Base-by-base conservation (phyloP, 2,113 vertebrate genomes). In the Sus scrofa region DNA sequence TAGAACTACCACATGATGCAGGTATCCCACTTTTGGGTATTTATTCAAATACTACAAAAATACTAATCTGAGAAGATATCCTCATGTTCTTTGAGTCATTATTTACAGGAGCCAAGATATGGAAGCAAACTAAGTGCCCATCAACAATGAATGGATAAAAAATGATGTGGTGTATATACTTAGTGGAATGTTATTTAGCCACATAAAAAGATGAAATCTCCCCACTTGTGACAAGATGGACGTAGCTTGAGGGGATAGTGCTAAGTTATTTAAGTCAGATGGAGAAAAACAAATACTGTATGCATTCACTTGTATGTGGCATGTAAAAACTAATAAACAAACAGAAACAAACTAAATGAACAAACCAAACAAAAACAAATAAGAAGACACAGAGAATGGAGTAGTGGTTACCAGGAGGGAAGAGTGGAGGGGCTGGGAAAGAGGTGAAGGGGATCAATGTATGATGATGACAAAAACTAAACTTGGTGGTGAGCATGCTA, bases 381-480 rank as follows among this genome's bases (percentile, higher is more conserved):
- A 34, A 0, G 1, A 13, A 14, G 52, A 24, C 14, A 56, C 30
- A 78, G 19, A 56, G 54, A 24, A n/a, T 0, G 56, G 19, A 7
- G 52, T 0, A 1, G 75, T 4, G 32, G 52, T 78, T 24, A 8
- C 52, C 74, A 13, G 32, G 50, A 19, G 52, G 14, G 30, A 15
- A n/a, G n/a, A n/a, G n/a, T n/a, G n/a, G n/a, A n/a, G n/a, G n/a
- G n/a, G n/a, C n/a, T n/a, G n/a, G n/a, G n/a, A n/a, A 7, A 8
- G 0, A 14, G 75, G 19, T 4, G 2, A 54, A 54, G 44, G 52
- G 12, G 11, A 7, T 1, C 3, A 34, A 14, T 32, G 75, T 4
- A 1, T 11, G 6, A 6, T 2, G 6, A 4, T 13, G 1, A 20
- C 0, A 11, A 32, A 4, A 8, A 24, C 52, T 56, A 44, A 44